Evolutionary conservation across 2,888 invertebrate species (phyloP), one percentile per base, ranked within the genome.

Genomic region (Meghimatium bilineatum): DNA sequence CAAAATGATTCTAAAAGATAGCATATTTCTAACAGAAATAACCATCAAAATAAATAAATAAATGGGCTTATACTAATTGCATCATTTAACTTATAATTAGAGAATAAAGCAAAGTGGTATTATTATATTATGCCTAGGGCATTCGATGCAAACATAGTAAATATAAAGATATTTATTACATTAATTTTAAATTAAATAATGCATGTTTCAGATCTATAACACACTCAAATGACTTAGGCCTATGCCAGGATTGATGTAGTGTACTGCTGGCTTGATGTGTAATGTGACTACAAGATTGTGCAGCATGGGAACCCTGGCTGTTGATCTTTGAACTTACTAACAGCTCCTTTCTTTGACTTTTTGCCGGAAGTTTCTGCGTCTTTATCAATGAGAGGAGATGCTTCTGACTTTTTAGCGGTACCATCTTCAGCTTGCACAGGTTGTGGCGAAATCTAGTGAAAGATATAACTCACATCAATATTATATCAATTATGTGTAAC

Each of bases 311-410:
- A 34, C 1, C 80, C 80, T 17, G 80, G 80, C 29, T 80, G 71
- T 49, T 80, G 80, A 34, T 80, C 80, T 52, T 80, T 80, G 71
- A 80, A 80, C 56, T 80, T 80, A 49, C 49, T 79, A 60, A 56
- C 80, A 2, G 26, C 36, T 29, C 71, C 71, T 32, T 56, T 69
- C 26, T n/a, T 34, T 0, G 32, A 14, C 6, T 56, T 56, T n/a
- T 36, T 32, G 56, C 36, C 56, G 32, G 34, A 20, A 34, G 2
- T 77, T 14, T 38, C 77, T 32, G 14, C n/a, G 2, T 77, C 63
- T 23, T 60, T 63, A 60, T 69, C 67, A 29, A 80, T 80, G 69
- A 80, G 80, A 56, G 80, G 80, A 36, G 80, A 80, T n/a, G 26
- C 67, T 56, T 80, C 80, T 32, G 80, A 71, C 60, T 80, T 80